phyloP scores from a whole-genome alignment of 2,113 vertebrate genomes.

The Carassius carassius region DNA sequence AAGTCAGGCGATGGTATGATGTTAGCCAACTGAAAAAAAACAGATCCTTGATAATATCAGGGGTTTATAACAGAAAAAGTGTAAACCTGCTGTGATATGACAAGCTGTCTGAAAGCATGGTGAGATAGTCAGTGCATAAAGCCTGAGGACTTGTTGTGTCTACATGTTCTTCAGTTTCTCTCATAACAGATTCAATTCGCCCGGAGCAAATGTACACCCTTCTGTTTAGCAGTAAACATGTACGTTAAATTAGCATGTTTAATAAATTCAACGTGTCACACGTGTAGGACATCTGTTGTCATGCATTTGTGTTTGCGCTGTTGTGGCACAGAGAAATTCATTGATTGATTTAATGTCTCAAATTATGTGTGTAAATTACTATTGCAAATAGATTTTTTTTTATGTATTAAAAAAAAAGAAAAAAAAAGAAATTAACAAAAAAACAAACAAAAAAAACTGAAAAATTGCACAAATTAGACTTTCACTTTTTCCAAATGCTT shows the following conservation, averaged over 20 bases:
- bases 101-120: background rate
- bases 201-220: background rate
- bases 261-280: conserved; percentile 16
- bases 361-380: no score
- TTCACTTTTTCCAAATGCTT: no score
- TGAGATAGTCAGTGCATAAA: background rate
- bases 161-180: background rate
- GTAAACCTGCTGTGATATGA: background rate
- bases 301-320: background rate
- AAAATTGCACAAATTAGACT: background rate
- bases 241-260: background rate
- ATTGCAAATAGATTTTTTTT: no score
- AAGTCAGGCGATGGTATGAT: background rate
- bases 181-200: background rate
- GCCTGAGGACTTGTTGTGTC: conserved; percentile 2
- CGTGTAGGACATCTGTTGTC: background rate
- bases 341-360: background rate
- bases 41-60: conserved; percentile 19
- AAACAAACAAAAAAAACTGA: no score
- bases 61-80: background rate
- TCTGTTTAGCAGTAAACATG: conserved; percentile 12
- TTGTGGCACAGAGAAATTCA: background rate
- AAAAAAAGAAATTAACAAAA: no score
- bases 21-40: conserved; percentile 3
- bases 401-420: no score